Evolutionary conservation across 1,140 invertebrate species (phyloP).

Genomic region (Drosophila rhopaloa): DNA sequence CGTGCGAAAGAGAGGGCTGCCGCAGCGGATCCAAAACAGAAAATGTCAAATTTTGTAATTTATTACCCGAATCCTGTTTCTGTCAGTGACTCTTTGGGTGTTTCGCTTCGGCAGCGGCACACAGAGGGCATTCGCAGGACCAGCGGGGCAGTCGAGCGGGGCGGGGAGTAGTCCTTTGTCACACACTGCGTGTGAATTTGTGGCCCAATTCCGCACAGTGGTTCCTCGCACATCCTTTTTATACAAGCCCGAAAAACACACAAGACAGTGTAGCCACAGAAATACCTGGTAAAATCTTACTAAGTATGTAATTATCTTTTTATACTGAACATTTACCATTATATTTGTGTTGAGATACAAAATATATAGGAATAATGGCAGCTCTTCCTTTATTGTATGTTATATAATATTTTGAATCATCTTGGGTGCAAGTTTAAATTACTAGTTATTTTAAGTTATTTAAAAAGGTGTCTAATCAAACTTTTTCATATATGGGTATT

Average conservation of each 20-base stretch:
- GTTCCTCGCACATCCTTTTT: constrained; percentile 4
- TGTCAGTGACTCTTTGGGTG: constrained; percentile 82
- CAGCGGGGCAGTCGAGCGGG: constrained; percentile 9
- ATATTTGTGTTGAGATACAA: too few relatives aligned
- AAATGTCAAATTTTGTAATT: constrained; percentile 85
- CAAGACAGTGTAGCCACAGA: too few relatives aligned
- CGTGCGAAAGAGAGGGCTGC: constrained; percentile 16
- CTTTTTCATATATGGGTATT: too few relatives aligned
- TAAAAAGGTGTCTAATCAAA: too few relatives aligned
- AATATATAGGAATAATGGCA: too few relatives aligned
- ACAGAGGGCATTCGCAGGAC: constrained; percentile 20
- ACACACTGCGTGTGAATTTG: constrained; percentile 82
- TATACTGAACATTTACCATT: too few relatives aligned
- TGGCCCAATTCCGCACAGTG: constrained; percentile 53
- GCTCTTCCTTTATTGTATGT: too few relatives aligned
- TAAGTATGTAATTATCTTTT: too few relatives aligned
- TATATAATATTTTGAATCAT: too few relatives aligned
- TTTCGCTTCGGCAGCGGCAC: constrained; percentile 55
- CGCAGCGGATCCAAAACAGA: constrained; percentile 83
- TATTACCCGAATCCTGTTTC: constrained; percentile 85
- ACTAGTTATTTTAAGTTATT: too few relatives aligned
- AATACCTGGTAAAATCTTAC: too few relatives aligned
- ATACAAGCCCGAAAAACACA: not conserved
- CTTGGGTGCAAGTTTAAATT: too few relatives aligned
- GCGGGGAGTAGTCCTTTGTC: constrained; percentile 66